Conservation (phyloP, 2,113 vertebrate species). For the Turnix velox region DNA sequence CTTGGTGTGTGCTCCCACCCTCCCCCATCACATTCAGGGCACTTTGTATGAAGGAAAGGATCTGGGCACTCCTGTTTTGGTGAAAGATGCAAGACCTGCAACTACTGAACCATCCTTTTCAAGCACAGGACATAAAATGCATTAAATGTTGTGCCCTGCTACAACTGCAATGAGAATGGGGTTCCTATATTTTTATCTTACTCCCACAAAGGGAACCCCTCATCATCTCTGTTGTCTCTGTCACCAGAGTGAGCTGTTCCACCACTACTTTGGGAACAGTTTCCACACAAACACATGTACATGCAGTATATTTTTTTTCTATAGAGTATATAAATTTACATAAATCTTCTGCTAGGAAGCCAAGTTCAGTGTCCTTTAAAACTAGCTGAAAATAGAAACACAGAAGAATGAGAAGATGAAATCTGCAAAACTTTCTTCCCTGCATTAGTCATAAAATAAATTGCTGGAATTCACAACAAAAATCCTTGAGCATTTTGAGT, state of each 20-base stretch:
- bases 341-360: constrained; percentile 38
- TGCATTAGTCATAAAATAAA: constrained; percentile 50
- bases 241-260: neutral
- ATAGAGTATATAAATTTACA: neutral
- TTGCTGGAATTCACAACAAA: constrained; percentile 51
- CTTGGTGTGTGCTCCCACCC: neutral
- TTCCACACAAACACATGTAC: neutral
- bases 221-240: neutral
- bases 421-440: constrained; percentile 36
- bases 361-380: constrained; percentile 34
- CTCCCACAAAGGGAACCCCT: neutral
- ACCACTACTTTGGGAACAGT: constrained; percentile 46
- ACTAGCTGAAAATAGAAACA: constrained; percentile 64
- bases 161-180: neutral
- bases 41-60: neutral
- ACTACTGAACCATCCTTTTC: neutral
- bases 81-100: neutral
- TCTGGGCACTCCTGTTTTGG: neutral
- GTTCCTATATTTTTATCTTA: neutral
- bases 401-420: constrained; percentile 48
- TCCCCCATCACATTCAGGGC: neutral
- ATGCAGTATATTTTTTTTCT: neutral
- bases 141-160: neutral
- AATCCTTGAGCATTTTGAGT: constrained; percentile 46
- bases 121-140: neutral